phyloP scores from a whole-genome alignment of 2,888 invertebrate genomes.

The Rhopalosiphum nymphaeae region DNA sequence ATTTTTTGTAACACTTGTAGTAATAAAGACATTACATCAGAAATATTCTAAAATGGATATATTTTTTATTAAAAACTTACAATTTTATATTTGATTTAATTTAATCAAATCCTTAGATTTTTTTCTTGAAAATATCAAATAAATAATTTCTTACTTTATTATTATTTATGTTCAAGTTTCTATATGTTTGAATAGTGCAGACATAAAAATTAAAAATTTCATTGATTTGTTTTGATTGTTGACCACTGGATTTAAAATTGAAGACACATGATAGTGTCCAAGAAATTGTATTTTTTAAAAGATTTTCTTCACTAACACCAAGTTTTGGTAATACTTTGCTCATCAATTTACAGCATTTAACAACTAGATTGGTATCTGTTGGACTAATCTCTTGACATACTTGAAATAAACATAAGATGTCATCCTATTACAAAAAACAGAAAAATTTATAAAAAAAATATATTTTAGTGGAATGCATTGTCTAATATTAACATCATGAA shows the following conservation, averaged over 20 bases:
- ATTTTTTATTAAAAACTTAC: not conserved
- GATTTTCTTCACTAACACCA: not conserved
- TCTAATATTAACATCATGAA: not conserved
- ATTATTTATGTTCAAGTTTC: conserved; percentile 37
- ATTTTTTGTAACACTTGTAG: conserved; percentile 27
- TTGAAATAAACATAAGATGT: conserved; percentile 46
- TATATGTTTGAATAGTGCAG: conserved; percentile 29
- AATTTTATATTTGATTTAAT: not conserved
- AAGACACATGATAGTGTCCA: conserved; percentile 41
- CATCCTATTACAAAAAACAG: conserved; percentile 37
- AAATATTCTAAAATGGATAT: not conserved
- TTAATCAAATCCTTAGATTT: not conserved
- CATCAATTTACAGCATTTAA: conserved; percentile 38
- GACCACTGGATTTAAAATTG: not conserved
- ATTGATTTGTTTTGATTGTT: conserved; percentile 9
- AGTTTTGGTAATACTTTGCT: conserved; percentile 50
- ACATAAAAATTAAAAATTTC: conserved; percentile 32
- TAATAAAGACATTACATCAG: conserved; percentile 23
- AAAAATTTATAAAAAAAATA: not conserved
- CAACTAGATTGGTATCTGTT: conserved; percentile 12
- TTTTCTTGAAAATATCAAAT: not conserved
- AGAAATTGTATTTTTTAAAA: conserved; percentile 24
- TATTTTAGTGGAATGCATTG: not conserved
- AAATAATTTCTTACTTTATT: conserved; percentile 35
- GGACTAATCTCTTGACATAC: conserved; percentile 47